Base-by-base conservation (phyloP, 2,113 vertebrate species). In the Mohoua ochrocephala region DNA sequence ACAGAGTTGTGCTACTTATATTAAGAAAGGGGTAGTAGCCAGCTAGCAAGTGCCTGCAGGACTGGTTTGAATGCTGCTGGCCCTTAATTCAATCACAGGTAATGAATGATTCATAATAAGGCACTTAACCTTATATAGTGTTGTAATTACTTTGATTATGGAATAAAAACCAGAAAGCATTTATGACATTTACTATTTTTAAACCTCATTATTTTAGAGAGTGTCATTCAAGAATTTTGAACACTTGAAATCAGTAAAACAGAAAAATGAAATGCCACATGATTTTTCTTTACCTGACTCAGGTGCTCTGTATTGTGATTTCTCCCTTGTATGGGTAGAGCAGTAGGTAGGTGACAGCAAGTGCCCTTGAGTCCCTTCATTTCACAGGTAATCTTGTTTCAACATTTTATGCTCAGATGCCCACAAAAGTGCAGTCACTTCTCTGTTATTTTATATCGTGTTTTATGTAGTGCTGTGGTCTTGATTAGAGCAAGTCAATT, bases 161-260 rank as follows among this genome's bases (percentile, higher is more conserved):
- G 84, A 93, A 86, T 84, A 79, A 91, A 91, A 94, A 21, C 79
- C 83, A 95, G 90, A 93, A 90, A 90, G 76, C 28, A 4, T 70
- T 89, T 81, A 64, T 79, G 73, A 80, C 85, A 84, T 89, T 93
- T 91, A 15, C 95, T 95, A 89, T 92, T 89, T 97, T 96, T 89
- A 92, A 94, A 91, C 73, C 64, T 95, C 64, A 77, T 94, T 84
- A 96, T 88, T 83, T 75, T 94, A 88, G 85, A 93, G 82, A 88
- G 87, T 2, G 1, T 80, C 67, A 56, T 88, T 94, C 60, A 70
- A 74, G 52, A 91, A 85, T 94, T 94, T 33, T 64, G 68, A 88
- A 63, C 47, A 41, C 79, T 81, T 42, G 44, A 92, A 83, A 83
- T 74, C 64, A 83, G 60, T 63, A 83, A 57, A 84, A 54, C 41